A percentile compares a stretch with the other conserved stretches of the same genome.
Evolutionary conservation across 37 sponge, comb jelly and placozoan genomes (phyloP).

Genomic region (Haliclona indistincta): DNA sequence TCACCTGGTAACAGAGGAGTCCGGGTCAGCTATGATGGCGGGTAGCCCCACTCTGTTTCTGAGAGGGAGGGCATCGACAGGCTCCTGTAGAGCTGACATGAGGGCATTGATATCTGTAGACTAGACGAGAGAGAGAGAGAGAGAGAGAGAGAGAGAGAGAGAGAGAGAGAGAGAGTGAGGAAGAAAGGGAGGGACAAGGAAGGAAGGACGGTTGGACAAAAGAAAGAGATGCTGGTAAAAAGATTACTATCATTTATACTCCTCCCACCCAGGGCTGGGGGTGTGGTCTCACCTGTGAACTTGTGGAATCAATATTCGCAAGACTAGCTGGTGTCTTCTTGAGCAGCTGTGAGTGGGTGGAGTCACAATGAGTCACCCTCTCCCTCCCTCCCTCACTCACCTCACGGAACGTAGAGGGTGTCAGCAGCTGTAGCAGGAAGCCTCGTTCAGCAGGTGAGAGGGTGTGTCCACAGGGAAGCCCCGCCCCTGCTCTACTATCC

Average conservation of each 20-base stretch:
- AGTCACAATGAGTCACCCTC: neutral
- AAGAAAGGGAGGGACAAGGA: neutral
- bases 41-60: conserved; percentile 24
- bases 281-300: conserved; percentile 9
- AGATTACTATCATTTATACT: neutral
- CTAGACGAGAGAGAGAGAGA: neutral
- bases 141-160: neutral
- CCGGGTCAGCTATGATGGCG: conserved; percentile 61
- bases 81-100: neutral
- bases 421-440: conserved; percentile 62
- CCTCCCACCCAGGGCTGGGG: neutral
- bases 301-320: conserved; percentile 38
- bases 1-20: conserved; percentile 1
- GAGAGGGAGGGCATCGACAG: no score
- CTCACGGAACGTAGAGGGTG: conserved; percentile 49
- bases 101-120: neutral
- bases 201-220: neutral
- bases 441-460: conserved; percentile 35
- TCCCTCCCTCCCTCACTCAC: no score
- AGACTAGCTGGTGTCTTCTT: conserved; percentile 66
- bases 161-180: neutral
- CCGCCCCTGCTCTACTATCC: conserved; percentile 26
- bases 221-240: neutral
- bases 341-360: conserved; percentile 19
- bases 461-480: conserved; percentile 6